Conservation (phyloP, 2,113 vertebrate genomes). For the Garra rufa region DNA sequence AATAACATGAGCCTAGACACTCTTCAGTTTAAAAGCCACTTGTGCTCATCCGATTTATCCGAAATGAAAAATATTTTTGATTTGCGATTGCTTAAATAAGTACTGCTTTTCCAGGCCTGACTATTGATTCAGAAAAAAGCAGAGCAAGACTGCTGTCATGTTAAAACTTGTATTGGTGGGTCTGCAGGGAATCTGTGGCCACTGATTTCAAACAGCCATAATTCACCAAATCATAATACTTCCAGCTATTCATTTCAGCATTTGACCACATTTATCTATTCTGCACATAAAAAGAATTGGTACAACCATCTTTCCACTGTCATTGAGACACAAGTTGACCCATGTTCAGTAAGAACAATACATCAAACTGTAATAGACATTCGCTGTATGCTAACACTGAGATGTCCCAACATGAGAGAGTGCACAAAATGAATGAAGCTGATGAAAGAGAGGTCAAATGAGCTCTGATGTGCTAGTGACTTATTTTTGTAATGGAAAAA, state of each 20-base stretch:
- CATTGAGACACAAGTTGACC: not conserved
- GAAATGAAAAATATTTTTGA: not conserved
- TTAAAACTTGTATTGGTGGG: not conserved
- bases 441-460: not conserved
- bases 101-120: not conserved
- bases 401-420: not conserved
- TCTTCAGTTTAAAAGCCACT: not conserved
- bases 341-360: not conserved
- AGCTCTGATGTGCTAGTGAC: not conserved
- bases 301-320: not conserved
- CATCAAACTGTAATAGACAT: not conserved
- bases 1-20: not conserved
- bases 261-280: not conserved
- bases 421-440: not conserved
- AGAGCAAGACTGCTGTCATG: not conserved
- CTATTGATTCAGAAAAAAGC: not conserved
- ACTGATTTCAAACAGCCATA: not conserved
- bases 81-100: not conserved
- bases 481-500: not conserved
- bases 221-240: not conserved
- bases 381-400: not conserved
- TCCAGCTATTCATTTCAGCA: not conserved
- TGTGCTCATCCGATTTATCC: not conserved
- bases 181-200: not conserved
- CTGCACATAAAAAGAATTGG: not conserved